phyloP scores from a whole-genome alignment of 2,888 invertebrate species.

The Epirrhoe alternata region DNA sequence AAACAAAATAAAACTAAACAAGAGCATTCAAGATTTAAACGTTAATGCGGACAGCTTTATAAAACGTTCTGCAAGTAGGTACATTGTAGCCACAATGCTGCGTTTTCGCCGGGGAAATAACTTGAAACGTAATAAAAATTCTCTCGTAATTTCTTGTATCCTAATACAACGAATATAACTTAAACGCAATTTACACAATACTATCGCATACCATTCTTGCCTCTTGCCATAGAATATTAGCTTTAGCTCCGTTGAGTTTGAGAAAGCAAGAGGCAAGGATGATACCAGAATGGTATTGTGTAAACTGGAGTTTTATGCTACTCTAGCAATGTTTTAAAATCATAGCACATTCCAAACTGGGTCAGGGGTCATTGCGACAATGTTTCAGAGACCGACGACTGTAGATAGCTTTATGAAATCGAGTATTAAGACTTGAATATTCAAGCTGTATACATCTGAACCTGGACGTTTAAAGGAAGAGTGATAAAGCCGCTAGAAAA shows the following conservation, averaged over 20 bases:
- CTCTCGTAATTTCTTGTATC: slow-evolving; percentile 27
- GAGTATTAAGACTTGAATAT: not conserved
- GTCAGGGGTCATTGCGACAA: slow-evolving; percentile 10
- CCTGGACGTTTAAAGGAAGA: too few species aligned
- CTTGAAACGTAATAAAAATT: slow-evolving; percentile 29
- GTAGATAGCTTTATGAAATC: not conserved
- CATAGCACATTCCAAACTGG: slow-evolving; percentile 11
- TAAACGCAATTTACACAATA: not conserved
- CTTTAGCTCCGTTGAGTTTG: too few species aligned
- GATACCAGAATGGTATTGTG: too few species aligned
- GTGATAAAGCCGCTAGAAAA: too few species aligned
- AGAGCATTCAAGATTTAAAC: not conserved
- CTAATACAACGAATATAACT: slow-evolving; percentile 13
- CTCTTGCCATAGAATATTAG: too few species aligned
- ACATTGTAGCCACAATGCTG: slow-evolving; percentile 22
- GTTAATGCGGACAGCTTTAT: slow-evolving; percentile 1
- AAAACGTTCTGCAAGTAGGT: slow-evolving; percentile 9
- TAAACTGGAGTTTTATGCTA: not conserved
- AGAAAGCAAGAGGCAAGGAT: too few species aligned
- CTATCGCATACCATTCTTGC: too few species aligned
- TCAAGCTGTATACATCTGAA: too few species aligned
- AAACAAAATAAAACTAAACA: not conserved
- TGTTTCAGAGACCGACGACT: not conserved
- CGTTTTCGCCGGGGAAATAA: slow-evolving; percentile 26
- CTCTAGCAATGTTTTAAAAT: slow-evolving; percentile 8